These are phyloP conservation scores for Cheirogaleus major DNA, from an alignment of 2,797 vertebrate species.

Conservation along the genomic window DNA sequence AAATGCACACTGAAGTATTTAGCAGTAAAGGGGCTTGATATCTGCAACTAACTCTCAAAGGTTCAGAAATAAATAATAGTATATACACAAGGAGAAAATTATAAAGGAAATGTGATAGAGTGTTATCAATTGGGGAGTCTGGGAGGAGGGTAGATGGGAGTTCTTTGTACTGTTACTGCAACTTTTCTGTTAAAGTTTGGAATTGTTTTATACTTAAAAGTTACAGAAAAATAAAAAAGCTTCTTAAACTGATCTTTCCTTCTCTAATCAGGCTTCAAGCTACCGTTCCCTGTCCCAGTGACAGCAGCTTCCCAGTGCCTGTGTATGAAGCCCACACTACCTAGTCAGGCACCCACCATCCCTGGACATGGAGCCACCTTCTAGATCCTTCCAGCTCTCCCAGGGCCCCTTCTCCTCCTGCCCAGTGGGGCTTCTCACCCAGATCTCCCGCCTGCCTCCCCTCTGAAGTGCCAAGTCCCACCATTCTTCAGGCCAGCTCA, in stretches of 20 bases:
- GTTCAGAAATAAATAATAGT: background rate
- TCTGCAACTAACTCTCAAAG: background rate
- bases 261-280: background rate
- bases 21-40: background rate
- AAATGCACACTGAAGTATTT: background rate
- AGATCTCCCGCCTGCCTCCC: background rate
- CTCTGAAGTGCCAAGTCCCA: background rate
- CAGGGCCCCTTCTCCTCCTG: background rate
- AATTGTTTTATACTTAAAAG: background rate
- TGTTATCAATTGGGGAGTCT: background rate
- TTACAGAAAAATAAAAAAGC: background rate
- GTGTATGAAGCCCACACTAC: fast-evolving
- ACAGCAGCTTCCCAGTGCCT: background rate
- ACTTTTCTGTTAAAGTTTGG: background rate
- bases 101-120: background rate
- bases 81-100: background rate
- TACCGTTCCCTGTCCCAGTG: background rate
- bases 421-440: background rate
- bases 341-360: background rate
- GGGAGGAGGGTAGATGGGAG: background rate
- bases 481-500: background rate
- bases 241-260: background rate
- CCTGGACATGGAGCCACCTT: background rate
- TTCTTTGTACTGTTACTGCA: background rate
- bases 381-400: background rate